phyloP scores from a whole-genome alignment of 2,888 invertebrate genomes.

The Agriopis marginaria region DNA sequence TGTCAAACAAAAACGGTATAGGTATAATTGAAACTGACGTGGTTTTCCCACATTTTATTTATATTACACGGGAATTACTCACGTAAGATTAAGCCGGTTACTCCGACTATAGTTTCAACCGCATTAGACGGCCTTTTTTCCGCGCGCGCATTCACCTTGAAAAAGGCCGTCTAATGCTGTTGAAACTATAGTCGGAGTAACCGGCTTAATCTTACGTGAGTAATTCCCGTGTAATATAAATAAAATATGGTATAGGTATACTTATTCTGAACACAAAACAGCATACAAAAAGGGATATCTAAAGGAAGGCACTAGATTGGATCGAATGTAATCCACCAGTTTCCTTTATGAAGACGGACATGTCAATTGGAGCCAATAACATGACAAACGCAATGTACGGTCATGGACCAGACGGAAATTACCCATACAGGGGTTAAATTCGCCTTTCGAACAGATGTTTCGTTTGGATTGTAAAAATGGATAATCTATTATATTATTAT shows the following conservation, averaged over 20 bases:
- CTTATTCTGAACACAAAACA: slow-evolving; percentile 22
- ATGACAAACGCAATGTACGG: slow-evolving; percentile 32
- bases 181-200: no score
- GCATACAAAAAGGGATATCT: slow-evolving; percentile 16
- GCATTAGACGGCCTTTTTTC: no score
- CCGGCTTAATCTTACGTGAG: no score
- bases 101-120: no score
- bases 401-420: slow-evolving; percentile 3
- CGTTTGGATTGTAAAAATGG: neutral
- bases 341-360: slow-evolving; percentile 82
- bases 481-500: neutral
- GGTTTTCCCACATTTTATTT: no score
- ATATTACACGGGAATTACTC: no score
- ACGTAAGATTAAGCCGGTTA: no score
- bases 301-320: slow-evolving; percentile 45
- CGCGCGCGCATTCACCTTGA: no score
- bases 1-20: neutral
- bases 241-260: neutral
- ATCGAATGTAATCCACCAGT: slow-evolving; percentile 58
- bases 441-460: neutral
- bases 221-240: no score
- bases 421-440: neutral
- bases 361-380: slow-evolving; percentile 81
- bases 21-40: no score
- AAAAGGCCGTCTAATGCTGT: no score